phyloP scores from a whole-genome alignment of 2,113 vertebrate species.

The Prionailurus bengalensis region DNA sequence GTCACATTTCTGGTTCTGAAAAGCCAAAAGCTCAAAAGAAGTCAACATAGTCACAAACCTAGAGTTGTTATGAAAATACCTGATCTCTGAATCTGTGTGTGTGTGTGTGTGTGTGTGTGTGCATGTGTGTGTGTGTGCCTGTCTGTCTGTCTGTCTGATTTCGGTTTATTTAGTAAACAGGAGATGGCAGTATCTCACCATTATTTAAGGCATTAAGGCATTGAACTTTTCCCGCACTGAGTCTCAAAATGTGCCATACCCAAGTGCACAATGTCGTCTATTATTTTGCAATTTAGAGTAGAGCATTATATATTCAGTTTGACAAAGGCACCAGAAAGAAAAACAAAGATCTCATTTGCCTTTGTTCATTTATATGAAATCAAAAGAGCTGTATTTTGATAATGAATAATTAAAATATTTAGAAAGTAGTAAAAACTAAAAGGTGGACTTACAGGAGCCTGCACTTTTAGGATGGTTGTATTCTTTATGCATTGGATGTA shows the following conservation, averaged over 20 bases:
- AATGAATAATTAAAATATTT: not conserved
- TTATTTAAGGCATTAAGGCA: constrained; percentile 1
- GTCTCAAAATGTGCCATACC: not conserved
- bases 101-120: not conserved
- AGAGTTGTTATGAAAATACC: not conserved
- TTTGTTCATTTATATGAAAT: not conserved
- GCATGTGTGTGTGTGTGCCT: not conserved
- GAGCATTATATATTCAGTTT: not conserved
- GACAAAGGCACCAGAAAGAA: not conserved
- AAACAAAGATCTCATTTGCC: not conserved
- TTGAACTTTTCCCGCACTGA: not conserved
- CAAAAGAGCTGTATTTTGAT: not conserved
- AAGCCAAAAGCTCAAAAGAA: not conserved
- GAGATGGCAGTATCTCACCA: constrained; percentile 70
- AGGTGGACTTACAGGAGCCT: not conserved
- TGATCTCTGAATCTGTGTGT: not conserved
- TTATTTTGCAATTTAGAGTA: not conserved
- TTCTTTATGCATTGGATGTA: fast-evolving
- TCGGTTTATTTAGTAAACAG: constrained; percentile 64
- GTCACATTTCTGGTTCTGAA: not conserved
- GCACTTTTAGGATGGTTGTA: not conserved
- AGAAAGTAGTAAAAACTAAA: not conserved
- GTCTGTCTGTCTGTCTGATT: not conserved
- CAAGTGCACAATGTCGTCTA: not conserved
- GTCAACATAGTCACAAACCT: not conserved